phyloP scores from a whole-genome alignment of 2,113 vertebrate genomes.

The Mola mola region DNA sequence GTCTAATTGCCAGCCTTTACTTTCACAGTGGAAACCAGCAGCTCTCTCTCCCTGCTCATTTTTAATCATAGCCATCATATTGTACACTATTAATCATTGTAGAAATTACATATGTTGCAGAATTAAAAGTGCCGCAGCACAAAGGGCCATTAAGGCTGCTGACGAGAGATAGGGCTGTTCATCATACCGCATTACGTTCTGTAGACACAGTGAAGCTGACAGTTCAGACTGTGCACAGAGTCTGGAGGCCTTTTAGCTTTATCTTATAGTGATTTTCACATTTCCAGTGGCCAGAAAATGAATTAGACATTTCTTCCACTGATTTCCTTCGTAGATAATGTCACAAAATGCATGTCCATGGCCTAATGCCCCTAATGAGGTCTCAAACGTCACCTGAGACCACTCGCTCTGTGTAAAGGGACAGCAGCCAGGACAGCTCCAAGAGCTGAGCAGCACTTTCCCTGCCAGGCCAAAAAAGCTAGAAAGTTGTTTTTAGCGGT shows the following conservation, averaged over 20 bases:
- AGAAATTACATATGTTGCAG: too few relatives aligned
- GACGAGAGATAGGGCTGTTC: constrained; percentile 23
- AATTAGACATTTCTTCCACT: constrained; percentile 28
- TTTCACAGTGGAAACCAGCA: too few relatives aligned
- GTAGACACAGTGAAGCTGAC: constrained; percentile 8
- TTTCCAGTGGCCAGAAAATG: constrained; percentile 37
- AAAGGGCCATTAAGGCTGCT: constrained; percentile 42
- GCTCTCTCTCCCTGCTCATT: too few relatives aligned
- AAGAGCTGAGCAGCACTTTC: not conserved
- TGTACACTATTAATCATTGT: too few relatives aligned
- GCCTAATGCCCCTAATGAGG: constrained; percentile 61
- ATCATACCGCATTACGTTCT: constrained; percentile 8
- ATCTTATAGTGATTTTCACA: constrained; percentile 45
- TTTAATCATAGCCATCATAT: too few relatives aligned
- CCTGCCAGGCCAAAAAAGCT: not conserved
- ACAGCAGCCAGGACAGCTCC: not conserved
- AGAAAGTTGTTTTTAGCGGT: constrained; percentile 25
- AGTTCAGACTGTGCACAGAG: constrained; percentile 4
- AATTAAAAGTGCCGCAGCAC: too few relatives aligned
- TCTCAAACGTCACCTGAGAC: constrained; percentile 63
- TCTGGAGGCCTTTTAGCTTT: constrained; percentile 22
- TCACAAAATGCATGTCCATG: constrained; percentile 37
- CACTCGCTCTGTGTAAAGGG: constrained; percentile 46
- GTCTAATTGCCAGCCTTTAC: too few relatives aligned
- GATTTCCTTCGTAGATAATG: constrained; percentile 49